Evolutionary conservation across 2,888 invertebrate species (phyloP).

Genomic region (Papilio gigon): DNA sequence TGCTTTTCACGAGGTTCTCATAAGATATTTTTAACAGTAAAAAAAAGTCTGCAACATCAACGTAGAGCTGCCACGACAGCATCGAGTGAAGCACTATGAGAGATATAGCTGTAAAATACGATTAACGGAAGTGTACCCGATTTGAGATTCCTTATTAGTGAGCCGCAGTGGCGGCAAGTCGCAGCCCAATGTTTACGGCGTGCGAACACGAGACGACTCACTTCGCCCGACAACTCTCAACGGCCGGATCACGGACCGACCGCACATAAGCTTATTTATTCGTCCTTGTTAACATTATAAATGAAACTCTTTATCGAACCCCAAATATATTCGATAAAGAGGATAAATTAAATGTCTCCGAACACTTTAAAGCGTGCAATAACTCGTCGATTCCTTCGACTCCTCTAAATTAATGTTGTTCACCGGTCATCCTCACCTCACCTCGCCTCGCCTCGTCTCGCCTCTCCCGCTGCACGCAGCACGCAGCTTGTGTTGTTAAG

Average conservation of each 20-base stretch:
- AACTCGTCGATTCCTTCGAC: slow-evolving; percentile 46
- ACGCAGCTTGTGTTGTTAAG: slow-evolving; percentile 45
- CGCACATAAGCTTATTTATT: slow-evolving; percentile 22
- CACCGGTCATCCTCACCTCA: slow-evolving; percentile 7
- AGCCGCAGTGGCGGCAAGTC: slow-evolving; percentile 5
- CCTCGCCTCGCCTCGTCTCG: slow-evolving; percentile 49
- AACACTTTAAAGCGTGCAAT: slow-evolving; percentile 44
- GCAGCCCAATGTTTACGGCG: slow-evolving; percentile 8
- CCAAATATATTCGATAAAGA: slow-evolving; percentile 37
- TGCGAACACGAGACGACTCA: slow-evolving; percentile 21
- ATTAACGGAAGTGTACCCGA: background rate
- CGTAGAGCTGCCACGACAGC: too few relatives aligned
- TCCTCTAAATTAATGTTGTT: slow-evolving; percentile 42
- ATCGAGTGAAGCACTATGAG: background rate
- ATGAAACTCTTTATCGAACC: slow-evolving; percentile 19
- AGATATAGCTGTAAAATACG: background rate
- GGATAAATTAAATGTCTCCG: slow-evolving; percentile 41
- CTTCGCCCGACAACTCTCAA: slow-evolving; percentile 4
- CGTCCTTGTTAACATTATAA: slow-evolving; percentile 31
- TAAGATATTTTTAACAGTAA: background rate
- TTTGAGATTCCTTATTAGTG: slow-evolving; percentile 22
- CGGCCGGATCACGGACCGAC: slow-evolving; percentile 5
- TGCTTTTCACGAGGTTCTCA: background rate
- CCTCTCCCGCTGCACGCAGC: slow-evolving; percentile 46
- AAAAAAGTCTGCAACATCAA: too few relatives aligned